Base-by-base conservation (phyloP, 1,140 invertebrate genomes). In the Spodoptera litura region DNA sequence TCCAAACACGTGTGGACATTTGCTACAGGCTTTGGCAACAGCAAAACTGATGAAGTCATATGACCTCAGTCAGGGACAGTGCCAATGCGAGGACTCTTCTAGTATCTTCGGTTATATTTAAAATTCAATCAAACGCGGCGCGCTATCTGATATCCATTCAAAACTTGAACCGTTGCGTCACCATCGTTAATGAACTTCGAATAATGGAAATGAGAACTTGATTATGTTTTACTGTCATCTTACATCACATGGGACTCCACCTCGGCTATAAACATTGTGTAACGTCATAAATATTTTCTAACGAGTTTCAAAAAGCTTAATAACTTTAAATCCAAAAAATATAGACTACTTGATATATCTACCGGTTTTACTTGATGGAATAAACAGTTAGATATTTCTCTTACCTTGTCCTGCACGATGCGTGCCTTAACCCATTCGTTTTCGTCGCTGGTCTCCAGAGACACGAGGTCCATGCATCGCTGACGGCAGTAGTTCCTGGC, bases 401-500 rank as follows among this genome's bases (percentile, higher is more conserved):
- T 95, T 95, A 98, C 97, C 95, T 96, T 96, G 87, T 96, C 96
- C 89, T 96, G 95, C 20, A 97, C 96, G 71, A 98, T 96, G 77
- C 96, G 96, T 77, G 95, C 95, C 91, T 98, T 98, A 84, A 98
- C 96, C 95, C 97, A 97, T 88, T 97, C 97, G 83, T 98, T 98
- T 93, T 98, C 97, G 20, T 96, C 96, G 61, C 96, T 96, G 71
- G 97, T 97, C 93, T 98, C 97, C 83, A 98, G 91, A 4, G 97
- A 97, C 8, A 98, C 96, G 13, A 97, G 95, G 89, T 98, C 97
- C 97, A 98, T 98, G 92, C 97, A 98, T 31, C 97, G 95, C 90
- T 97, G 96, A 81, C 97, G 95, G 90, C 97, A 98, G 94, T 96
- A 98, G 91, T 98, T 98, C 83, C 97, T 96, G 2, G 96, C 97